Evolutionary conservation across 2,113 vertebrate species (phyloP).

Genomic region (Bubo bubo): DNA sequence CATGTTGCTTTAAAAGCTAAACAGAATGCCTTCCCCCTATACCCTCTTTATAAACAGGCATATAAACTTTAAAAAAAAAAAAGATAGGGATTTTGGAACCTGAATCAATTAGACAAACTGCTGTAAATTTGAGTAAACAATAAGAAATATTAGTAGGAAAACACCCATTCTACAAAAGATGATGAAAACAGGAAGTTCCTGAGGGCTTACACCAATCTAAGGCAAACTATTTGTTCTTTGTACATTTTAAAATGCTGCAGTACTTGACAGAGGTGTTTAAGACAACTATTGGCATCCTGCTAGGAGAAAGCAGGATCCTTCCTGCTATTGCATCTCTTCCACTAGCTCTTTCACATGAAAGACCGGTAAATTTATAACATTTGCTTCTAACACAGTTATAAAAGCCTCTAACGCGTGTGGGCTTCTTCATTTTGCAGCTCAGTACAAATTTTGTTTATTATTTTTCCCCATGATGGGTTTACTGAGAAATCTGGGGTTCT

Average conservation of each 20-base stretch:
- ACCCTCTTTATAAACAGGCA: neutral
- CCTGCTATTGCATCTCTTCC: neutral
- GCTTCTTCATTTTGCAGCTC: neutral
- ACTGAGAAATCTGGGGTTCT: neutral
- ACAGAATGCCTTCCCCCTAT: neutral
- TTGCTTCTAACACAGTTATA: neutral
- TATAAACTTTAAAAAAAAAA: neutral
- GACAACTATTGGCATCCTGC: neutral
- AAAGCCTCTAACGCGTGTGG: neutral
- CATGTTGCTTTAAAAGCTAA: neutral
- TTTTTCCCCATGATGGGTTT: neutral
- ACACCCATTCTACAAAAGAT: neutral
- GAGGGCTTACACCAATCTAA: neutral
- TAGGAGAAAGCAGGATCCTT: neutral
- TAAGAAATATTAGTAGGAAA: neutral
- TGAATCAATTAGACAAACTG: neutral
- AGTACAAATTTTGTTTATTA: neutral
- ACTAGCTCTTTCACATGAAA: neutral
- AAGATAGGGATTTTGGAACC: neutral
- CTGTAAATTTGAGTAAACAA: neutral
- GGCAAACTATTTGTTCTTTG: neutral
- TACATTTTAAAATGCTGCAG: neutral
- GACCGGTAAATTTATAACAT: neutral
- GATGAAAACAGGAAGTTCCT: neutral
- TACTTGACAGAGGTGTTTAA: neutral